Evolutionary conservation across 1,140 invertebrate genomes (phyloP), one percentile per base, ranked within the genome.

Genomic region (Ceratina calcarata): DNA sequence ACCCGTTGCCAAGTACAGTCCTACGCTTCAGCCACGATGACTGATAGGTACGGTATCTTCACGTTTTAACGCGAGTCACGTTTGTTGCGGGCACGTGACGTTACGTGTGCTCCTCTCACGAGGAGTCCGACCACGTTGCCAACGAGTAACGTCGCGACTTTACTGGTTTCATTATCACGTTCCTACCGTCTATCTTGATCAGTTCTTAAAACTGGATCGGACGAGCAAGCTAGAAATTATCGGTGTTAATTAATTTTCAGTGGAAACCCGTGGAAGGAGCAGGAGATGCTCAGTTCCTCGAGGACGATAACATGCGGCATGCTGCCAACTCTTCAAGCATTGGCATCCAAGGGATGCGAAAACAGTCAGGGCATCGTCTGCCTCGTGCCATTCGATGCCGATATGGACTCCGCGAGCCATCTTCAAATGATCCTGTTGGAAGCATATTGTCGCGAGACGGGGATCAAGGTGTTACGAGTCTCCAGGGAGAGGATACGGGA

Each of bases 371-470:
- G 84, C 1, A 87, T 78, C 70, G 65, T 90, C 70, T 91, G 91
- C 64, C 80, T 92, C 15, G 89, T 92, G 58, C 90, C 90, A 7
- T 53, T 81, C 58, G 87, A 91, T 37, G 74, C 80, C 10, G 85
- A 89, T 45, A 89, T 87, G 84, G 91, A 91, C 70, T 86, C 89
- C 0, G 91, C 90, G 49, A 91, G 89, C 75, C 91, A 91, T 68
- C 87, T 91, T 13, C 89, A 92, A 68, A 90, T 91, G 85, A 92
- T 90, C 16, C 72, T 89, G 8, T 71, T 89, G 27, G 89, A 90
- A 74, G 89, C 91, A 18, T 90, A 90, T 61, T 91, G 90, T 68
- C 87, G 90, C n/a, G 89, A 92, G 75, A 90, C 89, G 8, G 90
- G 88, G 0, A 89, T 92, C 72, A 79, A 86, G 76, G 90, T 91